Evolutionary conservation across 2,888 invertebrate genomes (phyloP).

Genomic region (Hirtodrosophila histrioides): DNA sequence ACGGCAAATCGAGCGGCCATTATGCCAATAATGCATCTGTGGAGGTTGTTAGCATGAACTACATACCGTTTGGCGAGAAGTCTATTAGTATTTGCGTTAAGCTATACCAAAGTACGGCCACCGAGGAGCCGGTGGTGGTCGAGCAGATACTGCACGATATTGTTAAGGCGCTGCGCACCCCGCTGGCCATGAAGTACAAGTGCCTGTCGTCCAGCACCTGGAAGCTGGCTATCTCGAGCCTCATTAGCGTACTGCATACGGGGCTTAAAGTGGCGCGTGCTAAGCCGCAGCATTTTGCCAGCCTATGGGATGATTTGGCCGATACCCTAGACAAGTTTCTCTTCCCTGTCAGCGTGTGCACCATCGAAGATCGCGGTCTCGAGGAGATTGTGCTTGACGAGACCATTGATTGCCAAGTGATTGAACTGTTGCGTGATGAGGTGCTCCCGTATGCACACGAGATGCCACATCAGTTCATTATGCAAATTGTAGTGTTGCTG

Average conservation of each 20-base stretch:
- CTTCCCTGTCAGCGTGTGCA: conserved; percentile 89
- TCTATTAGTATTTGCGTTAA: conserved; percentile 90
- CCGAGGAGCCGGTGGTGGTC: conserved; percentile 89
- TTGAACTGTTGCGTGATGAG: conserved; percentile 92
- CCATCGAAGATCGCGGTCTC: conserved; percentile 86
- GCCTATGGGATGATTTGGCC: conserved; percentile 94
- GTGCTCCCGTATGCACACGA: conserved; percentile 91
- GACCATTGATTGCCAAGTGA: conserved; percentile 92
- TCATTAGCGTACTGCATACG: conserved; percentile 91
- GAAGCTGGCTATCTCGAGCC: conserved; percentile 91
- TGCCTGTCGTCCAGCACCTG: conserved; percentile 92
- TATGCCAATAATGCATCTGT: conserved; percentile 85
- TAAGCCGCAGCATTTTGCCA: conserved; percentile 89
- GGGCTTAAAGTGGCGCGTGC: conserved; percentile 95
- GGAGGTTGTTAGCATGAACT: conserved; percentile 92
- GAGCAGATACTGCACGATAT: conserved; percentile 90
- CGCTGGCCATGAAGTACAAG: conserved; percentile 91
- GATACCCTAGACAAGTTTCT: conserved; percentile 95
- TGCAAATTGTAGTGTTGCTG: conserved; percentile 92
- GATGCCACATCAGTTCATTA: conserved; percentile 92
- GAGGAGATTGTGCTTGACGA: conserved; percentile 89
- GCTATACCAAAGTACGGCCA: conserved; percentile 90
- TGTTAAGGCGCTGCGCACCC: conserved; percentile 88
- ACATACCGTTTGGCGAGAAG: conserved; percentile 94
- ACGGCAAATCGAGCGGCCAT: conserved; percentile 83